Conservation (phyloP, 2,113 vertebrate genomes). For the Hystrix brachyura region DNA sequence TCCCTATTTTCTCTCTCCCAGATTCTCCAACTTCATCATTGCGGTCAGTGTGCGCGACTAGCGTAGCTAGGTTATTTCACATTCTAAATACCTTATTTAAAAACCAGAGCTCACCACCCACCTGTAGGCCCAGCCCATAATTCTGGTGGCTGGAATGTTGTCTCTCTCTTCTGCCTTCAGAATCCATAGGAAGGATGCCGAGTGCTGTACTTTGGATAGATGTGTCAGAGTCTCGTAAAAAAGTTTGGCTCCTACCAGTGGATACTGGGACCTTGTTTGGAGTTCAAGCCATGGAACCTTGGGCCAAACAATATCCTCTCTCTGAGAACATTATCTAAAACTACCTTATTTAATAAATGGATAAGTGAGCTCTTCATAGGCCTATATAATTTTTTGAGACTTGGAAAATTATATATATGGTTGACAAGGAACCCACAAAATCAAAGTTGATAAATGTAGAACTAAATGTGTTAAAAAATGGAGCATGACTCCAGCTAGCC, state of each 20-base stretch:
- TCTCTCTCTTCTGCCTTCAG: constrained; percentile 40
- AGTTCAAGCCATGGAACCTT: background rate
- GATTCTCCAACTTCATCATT: background rate
- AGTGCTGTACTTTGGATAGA: background rate
- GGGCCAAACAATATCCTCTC: background rate
- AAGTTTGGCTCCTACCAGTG: background rate
- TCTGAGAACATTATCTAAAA: background rate
- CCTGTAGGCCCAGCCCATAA: background rate
- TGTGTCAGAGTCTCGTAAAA: background rate
- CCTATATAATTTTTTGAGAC: background rate
- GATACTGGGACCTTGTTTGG: background rate
- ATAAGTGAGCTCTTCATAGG: background rate
- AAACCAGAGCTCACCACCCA: constrained; percentile 18
- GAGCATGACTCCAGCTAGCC: background rate
- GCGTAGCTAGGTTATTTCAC: background rate
- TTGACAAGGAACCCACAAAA: background rate
- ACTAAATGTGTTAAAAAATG: background rate
- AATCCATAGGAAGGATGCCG: constrained; percentile 4
- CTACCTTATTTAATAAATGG: background rate
- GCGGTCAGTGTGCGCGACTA: background rate
- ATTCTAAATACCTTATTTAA: constrained; percentile 43
- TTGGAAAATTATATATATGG: background rate
- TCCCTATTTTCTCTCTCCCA: constrained; percentile 20
- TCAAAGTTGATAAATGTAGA: constrained; percentile 24
- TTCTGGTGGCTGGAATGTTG: constrained; percentile 47